A percentile compares a stretch with the other conserved stretches of the same genome.
Conservation (phyloP, 2,797 vertebrate species). For the Gallirallus australis region DNA sequence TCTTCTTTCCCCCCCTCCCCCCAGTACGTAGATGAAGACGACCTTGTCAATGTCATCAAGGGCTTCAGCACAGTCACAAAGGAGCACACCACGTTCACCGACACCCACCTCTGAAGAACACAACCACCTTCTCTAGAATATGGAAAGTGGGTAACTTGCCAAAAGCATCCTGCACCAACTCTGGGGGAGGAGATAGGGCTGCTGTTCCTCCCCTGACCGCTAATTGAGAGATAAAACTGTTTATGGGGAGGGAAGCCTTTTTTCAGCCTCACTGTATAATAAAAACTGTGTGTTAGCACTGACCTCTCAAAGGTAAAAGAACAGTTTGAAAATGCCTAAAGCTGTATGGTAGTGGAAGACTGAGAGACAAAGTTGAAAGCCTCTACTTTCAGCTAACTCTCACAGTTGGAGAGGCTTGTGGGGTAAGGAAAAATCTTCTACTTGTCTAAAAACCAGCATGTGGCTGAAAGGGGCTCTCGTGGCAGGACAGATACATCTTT, state of each 20-base stretch:
- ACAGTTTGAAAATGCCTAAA: background rate
- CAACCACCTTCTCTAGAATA: background rate
- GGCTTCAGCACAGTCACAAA: slow-evolving; percentile 90
- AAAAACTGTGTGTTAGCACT: slow-evolving; percentile 6
- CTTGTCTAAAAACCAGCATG: background rate
- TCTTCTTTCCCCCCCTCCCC: background rate
- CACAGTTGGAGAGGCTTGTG: background rate
- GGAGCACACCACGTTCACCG: slow-evolving; percentile 91
- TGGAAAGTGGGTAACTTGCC: slow-evolving; percentile 52
- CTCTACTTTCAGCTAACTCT: background rate
- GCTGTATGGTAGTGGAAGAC: background rate
- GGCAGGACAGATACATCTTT: background rate
- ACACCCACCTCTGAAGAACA: slow-evolving; percentile 84
- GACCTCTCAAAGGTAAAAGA: background rate
- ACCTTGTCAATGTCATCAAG: slow-evolving; percentile 89
- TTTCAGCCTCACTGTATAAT: background rate
- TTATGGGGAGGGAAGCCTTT: background rate
- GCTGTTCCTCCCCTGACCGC: background rate
- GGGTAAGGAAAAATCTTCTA: background rate
- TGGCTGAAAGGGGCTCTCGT: background rate
- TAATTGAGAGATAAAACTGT: background rate
- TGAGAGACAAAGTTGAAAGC: background rate
- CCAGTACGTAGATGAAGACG: slow-evolving; percentile 90
- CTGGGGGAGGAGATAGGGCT: background rate
- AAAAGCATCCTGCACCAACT: slow-evolving; percentile 37